These are phyloP conservation scores for Ailurus styani DNA, from an alignment of 2,113 vertebrate species.

Conservation along the genomic window DNA sequence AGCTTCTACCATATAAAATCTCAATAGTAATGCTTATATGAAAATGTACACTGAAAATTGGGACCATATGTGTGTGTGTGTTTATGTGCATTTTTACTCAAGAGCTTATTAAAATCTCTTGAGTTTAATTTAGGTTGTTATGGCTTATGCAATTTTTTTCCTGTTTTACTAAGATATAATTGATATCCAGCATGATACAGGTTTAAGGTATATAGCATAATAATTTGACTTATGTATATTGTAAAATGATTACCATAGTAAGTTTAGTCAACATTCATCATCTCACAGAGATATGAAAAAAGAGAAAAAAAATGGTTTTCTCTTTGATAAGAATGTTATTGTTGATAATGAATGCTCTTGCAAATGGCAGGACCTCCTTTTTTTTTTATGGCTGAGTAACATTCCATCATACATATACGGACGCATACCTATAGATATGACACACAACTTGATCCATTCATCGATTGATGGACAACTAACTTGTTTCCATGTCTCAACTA, in stretches of 20 bases:
- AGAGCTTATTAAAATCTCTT: neutral
- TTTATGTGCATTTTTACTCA: neutral
- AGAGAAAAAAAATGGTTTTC: neutral
- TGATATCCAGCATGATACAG: neutral
- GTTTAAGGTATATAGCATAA: neutral
- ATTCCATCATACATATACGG: neutral
- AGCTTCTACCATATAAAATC: neutral
- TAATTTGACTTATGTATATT: neutral
- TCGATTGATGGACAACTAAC: neutral
- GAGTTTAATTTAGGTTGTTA: neutral
- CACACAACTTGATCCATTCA: neutral
- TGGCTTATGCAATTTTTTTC: neutral
- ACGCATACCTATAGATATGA: neutral
- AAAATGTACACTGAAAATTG: neutral
- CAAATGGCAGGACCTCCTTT: neutral
- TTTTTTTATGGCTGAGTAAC: neutral
- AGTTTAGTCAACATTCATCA: neutral
- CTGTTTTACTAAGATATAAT: neutral
- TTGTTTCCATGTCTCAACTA: neutral
- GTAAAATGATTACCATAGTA: neutral
- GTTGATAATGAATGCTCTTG: no score
- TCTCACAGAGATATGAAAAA: neutral
- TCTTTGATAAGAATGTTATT: no score
- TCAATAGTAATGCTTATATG: neutral
- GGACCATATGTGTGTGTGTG: neutral